A percentile compares a stretch with the other conserved stretches of the same genome.
These are phyloP conservation scores for Crepidodera aurea DNA, from an alignment of 2,888 invertebrate genomes.

Conservation along the genomic window DNA sequence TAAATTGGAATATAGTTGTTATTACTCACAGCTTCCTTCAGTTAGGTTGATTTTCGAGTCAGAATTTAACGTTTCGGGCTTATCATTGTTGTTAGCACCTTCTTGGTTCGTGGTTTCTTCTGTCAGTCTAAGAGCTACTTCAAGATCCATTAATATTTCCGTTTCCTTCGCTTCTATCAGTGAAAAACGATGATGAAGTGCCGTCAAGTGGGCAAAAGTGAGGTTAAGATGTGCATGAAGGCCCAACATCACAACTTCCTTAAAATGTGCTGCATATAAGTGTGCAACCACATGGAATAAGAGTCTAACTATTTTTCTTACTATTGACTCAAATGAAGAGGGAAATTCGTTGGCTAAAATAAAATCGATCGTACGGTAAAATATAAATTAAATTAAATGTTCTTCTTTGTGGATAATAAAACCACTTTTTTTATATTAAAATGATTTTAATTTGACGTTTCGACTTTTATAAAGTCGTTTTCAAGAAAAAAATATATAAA, in stretches of 20 bases:
- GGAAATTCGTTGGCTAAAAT: constrained; percentile 89
- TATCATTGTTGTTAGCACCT: constrained; percentile 51
- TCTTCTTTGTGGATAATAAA: no score
- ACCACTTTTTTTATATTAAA: no score
- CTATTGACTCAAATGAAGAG: constrained; percentile 90
- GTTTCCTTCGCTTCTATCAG: constrained; percentile 96
- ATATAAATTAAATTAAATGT: constrained; percentile 26
- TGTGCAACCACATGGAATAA: constrained; percentile 98
- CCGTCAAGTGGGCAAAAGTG: constrained; percentile 96
- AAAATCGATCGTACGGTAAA: no score
- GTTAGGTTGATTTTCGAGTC: constrained; percentile 35
- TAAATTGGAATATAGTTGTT: no score
- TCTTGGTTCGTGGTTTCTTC: constrained; percentile 59
- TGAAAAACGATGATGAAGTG: constrained; percentile 83
- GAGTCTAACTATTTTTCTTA: constrained; percentile 94
- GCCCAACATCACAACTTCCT: constrained; percentile 91
- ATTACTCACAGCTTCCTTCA: constrained; percentile 40
- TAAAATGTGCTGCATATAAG: constrained; percentile 97
- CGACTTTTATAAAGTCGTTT: neutral
- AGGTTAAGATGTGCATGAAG: constrained; percentile 97
- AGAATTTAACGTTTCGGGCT: constrained; percentile 46
- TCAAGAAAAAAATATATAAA: no score
- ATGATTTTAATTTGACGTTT: no score
- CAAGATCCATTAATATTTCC: constrained; percentile 91
- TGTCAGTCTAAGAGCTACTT: constrained; percentile 78